These are phyloP conservation scores for Chouioia cunea DNA, from an alignment of 2,888 invertebrate genomes.

Conservation along the genomic window DNA sequence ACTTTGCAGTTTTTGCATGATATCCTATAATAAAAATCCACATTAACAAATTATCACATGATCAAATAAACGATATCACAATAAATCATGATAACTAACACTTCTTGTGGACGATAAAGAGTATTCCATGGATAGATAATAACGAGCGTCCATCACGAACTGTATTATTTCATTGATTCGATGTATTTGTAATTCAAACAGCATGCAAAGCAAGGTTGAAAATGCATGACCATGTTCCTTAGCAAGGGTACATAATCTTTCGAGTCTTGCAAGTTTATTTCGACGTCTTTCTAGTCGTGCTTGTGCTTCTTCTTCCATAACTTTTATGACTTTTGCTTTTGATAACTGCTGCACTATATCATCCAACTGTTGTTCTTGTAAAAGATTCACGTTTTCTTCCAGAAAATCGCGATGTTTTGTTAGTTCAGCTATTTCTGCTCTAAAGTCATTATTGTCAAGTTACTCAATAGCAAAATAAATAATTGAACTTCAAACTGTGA, in stretches of 20 bases:
- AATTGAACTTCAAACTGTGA: slow-evolving; percentile 1
- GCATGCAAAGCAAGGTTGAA: slow-evolving; percentile 60
- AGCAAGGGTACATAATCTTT: slow-evolving; percentile 54
- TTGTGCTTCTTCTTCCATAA: slow-evolving; percentile 57
- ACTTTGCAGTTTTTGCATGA: slow-evolving; percentile 57
- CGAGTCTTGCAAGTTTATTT: slow-evolving; percentile 54
- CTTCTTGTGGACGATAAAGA: slow-evolving; percentile 57
- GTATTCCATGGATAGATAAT: slow-evolving; percentile 62
- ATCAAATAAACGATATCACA: neutral
- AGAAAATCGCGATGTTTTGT: slow-evolving; percentile 56
- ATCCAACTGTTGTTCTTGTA: slow-evolving; percentile 55
- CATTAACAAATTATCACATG: neutral
- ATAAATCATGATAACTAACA: slow-evolving; percentile 53
- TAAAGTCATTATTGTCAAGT: slow-evolving; percentile 42
- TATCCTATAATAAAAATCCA: slow-evolving; percentile 53
- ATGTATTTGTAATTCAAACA: slow-evolving; percentile 61
- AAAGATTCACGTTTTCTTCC: slow-evolving; percentile 57
- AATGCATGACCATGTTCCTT: slow-evolving; percentile 61
- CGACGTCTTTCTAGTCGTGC: slow-evolving; percentile 53
- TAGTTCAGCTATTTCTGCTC: slow-evolving; percentile 58
- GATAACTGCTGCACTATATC: slow-evolving; percentile 55
- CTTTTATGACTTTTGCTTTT: slow-evolving; percentile 55
- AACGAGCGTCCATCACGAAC: slow-evolving; percentile 58
- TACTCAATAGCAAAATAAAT: neutral
- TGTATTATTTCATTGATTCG: slow-evolving; percentile 57